Evolutionary conservation across 2,113 vertebrate species (phyloP).

Genomic region (Rhabdomys dilectus): DNA sequence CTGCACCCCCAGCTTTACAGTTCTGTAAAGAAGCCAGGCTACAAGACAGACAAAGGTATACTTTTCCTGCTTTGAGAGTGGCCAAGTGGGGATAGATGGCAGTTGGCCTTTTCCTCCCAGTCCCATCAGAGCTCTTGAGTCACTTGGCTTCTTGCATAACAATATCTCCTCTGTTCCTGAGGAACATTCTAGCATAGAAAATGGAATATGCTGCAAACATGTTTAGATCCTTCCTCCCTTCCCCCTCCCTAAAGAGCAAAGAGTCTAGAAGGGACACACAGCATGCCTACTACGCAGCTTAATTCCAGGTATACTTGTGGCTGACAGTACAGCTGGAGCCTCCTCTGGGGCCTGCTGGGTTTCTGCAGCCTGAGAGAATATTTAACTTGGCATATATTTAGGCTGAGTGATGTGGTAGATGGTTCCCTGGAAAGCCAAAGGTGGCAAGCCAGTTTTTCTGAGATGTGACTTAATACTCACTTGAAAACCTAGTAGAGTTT

Average conservation of each 20-base stretch:
- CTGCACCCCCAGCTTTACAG: background rate
- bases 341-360: background rate
- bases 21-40: constrained; percentile 54
- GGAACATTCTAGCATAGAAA: constrained; percentile 8
- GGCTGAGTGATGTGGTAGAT: background rate
- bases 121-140: constrained; percentile 9
- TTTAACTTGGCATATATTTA: background rate
- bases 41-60: constrained; percentile 70
- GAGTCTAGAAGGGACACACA: constrained; percentile 9
- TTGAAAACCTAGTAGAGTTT: constrained; percentile 50
- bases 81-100: background rate
- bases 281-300: background rate
- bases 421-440: constrained; percentile 10
- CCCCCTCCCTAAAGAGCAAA: background rate
- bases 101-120: background rate
- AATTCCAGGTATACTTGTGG: constrained; percentile 17
- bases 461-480: constrained; percentile 32
- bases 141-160: constrained; percentile 39
- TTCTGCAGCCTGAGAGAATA: background rate
- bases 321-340: background rate
- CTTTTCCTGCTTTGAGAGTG: constrained; percentile 66
- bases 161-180: background rate
- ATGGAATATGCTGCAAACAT: constrained; percentile 42
- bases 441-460: constrained; percentile 47
- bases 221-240: background rate